A percentile compares a stretch with the other conserved stretches of the same genome.
These are phyloP conservation scores for Pomatorhinus ruficollis DNA, from an alignment of 2,113 vertebrate species.

Conservation along the genomic window DNA sequence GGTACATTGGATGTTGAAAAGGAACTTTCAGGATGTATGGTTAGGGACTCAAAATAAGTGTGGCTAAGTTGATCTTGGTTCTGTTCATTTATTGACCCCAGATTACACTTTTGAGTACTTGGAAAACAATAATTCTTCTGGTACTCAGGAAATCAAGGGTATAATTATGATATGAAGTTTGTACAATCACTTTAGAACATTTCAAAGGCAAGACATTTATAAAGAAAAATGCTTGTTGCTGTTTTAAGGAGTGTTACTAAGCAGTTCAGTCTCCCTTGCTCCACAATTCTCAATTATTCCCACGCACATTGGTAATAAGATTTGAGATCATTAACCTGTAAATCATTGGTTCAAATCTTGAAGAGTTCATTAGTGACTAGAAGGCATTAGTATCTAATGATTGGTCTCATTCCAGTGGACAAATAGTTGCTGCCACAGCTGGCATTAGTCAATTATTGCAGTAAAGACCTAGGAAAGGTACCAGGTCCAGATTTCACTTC, in stretches of 20 bases:
- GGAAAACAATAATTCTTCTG: not conserved
- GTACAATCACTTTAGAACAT: not conserved
- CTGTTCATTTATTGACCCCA: not conserved
- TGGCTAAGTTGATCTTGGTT: not conserved
- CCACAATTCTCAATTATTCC: conserved; percentile 22
- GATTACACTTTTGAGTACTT: not conserved
- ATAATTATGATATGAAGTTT: not conserved
- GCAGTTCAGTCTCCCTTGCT: not conserved
- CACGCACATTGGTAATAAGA: not conserved
- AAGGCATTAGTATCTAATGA: conserved; percentile 42
- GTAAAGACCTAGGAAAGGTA: not conserved
- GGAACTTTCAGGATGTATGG: not conserved
- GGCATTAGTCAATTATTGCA: conserved; percentile 22
- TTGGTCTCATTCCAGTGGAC: conserved; percentile 45
- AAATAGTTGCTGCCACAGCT: not conserved
- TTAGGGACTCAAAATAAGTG: not conserved
- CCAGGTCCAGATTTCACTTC: not conserved
- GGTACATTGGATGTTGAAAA: not conserved
- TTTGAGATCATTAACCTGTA: conserved; percentile 45
- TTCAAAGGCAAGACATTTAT: not conserved
- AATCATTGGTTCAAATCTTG: conserved; percentile 37
- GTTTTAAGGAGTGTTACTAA: not conserved
- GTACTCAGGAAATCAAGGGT: not conserved
- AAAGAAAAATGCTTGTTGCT: conserved; percentile 2
- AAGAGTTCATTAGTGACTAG: conserved; percentile 44